Base-by-base conservation (phyloP, 1,140 invertebrate genomes). In the Ceratina japonica region DNA sequence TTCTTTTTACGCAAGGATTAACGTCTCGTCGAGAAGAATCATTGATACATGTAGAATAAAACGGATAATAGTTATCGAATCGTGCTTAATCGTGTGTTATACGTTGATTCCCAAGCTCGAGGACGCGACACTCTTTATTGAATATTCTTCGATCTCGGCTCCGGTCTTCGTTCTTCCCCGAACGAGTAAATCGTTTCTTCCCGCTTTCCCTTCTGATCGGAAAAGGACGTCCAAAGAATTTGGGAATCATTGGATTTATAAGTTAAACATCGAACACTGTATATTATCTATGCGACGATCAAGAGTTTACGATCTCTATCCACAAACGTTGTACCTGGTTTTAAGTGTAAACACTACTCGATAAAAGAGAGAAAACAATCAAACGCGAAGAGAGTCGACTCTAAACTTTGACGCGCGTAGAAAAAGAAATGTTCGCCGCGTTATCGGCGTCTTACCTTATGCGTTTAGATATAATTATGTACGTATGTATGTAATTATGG, bases 301-400 rank as follows among this genome's bases (percentile, higher is more conserved):
- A 74, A 81, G 62, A 71, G 44, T 56, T 65, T 77, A 65, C 73
- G 75, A 56, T 84, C 56, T 72, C 37, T 85, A 77, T 84, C 22
- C 79, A 84, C 69, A 75, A 84, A 85, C 58, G 81, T 84, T 84
- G 83, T 85, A 84, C 83, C 83, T 81, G 82, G 64, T 84, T 84
- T 85, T 78, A 84, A 85, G 79, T 84, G 69, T 75, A 64, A 73
- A 82, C 62, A 73, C 81, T 56, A 63, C 52, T 56, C 75, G 37
- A 49, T 15, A 66, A 8, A n/a, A 27, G 54, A 31, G 8, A 18
- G 52, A 65, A n/a, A 44, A 44, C 24, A 18, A 71, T 24, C 31
- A 77, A 62, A 56, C 54, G 37, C 37, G 37, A 44, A 64, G 22
- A 44, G 31, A 37, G 59, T 44, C 68, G 61, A 37, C 22, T 18